phyloP scores from a whole-genome alignment of 2,888 invertebrate species.

The Nemoura dubitans region DNA sequence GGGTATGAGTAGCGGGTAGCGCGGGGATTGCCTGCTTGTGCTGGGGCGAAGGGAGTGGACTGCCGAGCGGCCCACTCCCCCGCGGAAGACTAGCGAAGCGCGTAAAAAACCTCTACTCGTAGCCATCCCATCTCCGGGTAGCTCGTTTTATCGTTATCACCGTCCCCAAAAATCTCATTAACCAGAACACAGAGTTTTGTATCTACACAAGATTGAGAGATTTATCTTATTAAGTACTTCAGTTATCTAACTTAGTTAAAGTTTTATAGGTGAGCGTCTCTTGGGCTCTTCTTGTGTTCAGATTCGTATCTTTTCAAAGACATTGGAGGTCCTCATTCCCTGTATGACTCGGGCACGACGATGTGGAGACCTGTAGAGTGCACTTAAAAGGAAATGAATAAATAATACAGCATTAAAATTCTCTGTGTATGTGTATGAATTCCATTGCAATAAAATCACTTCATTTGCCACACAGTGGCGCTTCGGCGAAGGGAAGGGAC shows the following conservation, averaged over 20 bases:
- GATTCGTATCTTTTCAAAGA: neutral
- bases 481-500: neutral
- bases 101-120: neutral
- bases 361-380: constrained; percentile 34
- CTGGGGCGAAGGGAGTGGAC: too few species aligned
- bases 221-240: constrained; percentile 28
- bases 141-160: constrained; percentile 24
- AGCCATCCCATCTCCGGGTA: neutral
- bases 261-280: constrained; percentile 12
- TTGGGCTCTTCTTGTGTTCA: neutral
- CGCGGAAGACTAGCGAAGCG: neutral
- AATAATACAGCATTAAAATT: constrained; percentile 39
- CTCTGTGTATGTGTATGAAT: constrained; percentile 41
- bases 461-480: constrained; percentile 33
- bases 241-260: constrained; percentile 14
- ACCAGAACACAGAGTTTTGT: constrained; percentile 23
- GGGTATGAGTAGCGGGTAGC: too few species aligned
- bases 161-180: constrained; percentile 22
- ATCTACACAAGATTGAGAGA: constrained; percentile 9
- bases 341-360: neutral
- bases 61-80: neutral
- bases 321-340: constrained; percentile 14
- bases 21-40: too few species aligned
- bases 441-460: constrained; percentile 35
- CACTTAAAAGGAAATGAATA: constrained; percentile 41